Conservation (phyloP, 2,113 vertebrate genomes). For the Nansenia antarctica region DNA sequence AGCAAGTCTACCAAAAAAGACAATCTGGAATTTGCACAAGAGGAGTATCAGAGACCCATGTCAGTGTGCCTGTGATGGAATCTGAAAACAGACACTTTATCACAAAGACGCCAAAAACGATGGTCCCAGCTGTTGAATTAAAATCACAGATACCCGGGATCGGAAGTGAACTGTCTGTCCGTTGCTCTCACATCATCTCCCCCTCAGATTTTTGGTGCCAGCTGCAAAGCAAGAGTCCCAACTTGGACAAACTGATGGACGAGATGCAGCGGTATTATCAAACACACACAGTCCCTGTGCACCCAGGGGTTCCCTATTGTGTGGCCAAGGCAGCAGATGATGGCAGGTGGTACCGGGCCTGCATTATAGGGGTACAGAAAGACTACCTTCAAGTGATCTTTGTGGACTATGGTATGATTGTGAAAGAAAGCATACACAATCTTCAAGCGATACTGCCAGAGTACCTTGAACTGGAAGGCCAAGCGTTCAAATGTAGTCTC, state of each 20-base stretch:
- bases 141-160: slow-evolving; percentile 75
- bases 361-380: slow-evolving; percentile 56
- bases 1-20: neutral
- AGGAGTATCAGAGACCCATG: neutral
- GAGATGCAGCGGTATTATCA: slow-evolving; percentile 80
- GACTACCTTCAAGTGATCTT: slow-evolving; percentile 68
- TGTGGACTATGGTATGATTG: slow-evolving; percentile 81
- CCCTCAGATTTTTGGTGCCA: slow-evolving; percentile 88
- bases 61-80: neutral
- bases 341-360: slow-evolving; percentile 82
- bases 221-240: slow-evolving; percentile 58
- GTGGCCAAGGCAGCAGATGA: slow-evolving; percentile 74
- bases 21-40: neutral
- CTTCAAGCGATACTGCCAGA: slow-evolving; percentile 76
- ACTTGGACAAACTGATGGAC: slow-evolving; percentile 80
- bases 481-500: slow-evolving; percentile 85
- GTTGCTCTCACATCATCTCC: slow-evolving; percentile 73
- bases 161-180: slow-evolving; percentile 76
- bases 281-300: slow-evolving; percentile 60
- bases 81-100: no score
- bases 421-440: slow-evolving; percentile 70
- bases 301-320: slow-evolving; percentile 75
- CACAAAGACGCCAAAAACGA: neutral
- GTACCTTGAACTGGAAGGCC: slow-evolving; percentile 76
- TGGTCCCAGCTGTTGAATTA: slow-evolving; percentile 20